Conservation (phyloP, 2,888 invertebrate species). For the Ligdia adustata region DNA sequence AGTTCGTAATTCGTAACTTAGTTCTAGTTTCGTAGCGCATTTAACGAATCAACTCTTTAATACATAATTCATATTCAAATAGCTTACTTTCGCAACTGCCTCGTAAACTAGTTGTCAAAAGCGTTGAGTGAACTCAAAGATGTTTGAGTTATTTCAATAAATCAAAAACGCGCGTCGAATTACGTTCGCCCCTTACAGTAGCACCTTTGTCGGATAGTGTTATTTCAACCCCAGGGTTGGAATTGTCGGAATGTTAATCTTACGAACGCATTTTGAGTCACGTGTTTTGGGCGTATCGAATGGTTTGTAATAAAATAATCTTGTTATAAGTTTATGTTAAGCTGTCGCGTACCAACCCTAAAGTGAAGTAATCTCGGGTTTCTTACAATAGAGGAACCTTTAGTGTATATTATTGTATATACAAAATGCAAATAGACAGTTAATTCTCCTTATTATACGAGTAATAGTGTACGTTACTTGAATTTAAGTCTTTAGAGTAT, state of each 20-base stretch:
- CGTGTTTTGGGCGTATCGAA: slow-evolving; percentile 51
- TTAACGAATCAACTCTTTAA: too few relatives aligned
- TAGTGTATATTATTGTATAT: too few relatives aligned
- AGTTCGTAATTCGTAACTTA: too few relatives aligned
- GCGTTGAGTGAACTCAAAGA: slow-evolving; percentile 72
- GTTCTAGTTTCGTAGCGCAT: too few relatives aligned
- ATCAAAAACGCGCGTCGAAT: slow-evolving; percentile 80
- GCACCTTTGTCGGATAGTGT: slow-evolving; percentile 50
- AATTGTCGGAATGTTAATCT: slow-evolving; percentile 69
- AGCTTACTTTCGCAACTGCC: slow-evolving; percentile 11
- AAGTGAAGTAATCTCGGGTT: background rate
- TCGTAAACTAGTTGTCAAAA: slow-evolving; percentile 22
- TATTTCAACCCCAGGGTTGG: slow-evolving; percentile 54
- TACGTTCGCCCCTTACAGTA: slow-evolving; percentile 65
- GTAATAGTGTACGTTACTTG: too few relatives aligned
- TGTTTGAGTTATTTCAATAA: slow-evolving; percentile 79
- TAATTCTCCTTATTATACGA: too few relatives aligned
- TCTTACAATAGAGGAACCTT: background rate
- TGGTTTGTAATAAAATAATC: slow-evolving; percentile 51
- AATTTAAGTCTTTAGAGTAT: too few relatives aligned
- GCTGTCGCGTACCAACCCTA: slow-evolving; percentile 10
- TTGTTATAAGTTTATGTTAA: slow-evolving; percentile 42
- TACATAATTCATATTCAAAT: too few relatives aligned
- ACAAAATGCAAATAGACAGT: too few relatives aligned
- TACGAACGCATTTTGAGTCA: slow-evolving; percentile 59